Conservation (phyloP, 1,140 invertebrate species). For the Cepaea nemoralis region DNA sequence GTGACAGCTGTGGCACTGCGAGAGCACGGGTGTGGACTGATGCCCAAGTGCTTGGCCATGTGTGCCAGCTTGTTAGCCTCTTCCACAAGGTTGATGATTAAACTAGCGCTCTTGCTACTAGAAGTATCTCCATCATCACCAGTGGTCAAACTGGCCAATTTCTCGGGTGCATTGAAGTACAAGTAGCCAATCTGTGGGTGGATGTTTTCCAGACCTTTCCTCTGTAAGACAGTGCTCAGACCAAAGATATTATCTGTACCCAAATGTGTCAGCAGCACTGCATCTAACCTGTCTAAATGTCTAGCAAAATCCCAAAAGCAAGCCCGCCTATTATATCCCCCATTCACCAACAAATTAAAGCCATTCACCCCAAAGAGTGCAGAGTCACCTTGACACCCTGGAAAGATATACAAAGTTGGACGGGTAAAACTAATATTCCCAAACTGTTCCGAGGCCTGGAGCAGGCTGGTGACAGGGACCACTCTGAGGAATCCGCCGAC, state of each 20-base stretch:
- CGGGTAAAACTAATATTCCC: conserved; percentile 96
- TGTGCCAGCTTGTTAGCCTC: conserved; percentile 88
- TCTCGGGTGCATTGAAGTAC: conserved; percentile 87
- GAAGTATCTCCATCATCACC: conserved; percentile 75
- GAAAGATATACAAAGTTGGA: conserved; percentile 97
- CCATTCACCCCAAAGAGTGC: conserved; percentile 97
- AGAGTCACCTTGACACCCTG: conserved; percentile 95
- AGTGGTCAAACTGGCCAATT: conserved; percentile 72
- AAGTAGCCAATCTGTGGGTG: conserved; percentile 97
- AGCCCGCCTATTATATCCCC: conserved; percentile 91
- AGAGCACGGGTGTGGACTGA: conserved; percentile 81
- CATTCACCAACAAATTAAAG: conserved; percentile 97
- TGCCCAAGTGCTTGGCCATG: conserved; percentile 85
- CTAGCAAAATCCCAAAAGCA: conserved; percentile 98
- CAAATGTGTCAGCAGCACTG: conserved; percentile 90
- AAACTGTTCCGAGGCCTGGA: conserved; percentile 93
- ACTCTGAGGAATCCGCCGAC: conserved; percentile 70
- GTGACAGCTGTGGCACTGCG: conserved; percentile 78
- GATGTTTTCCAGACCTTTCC: conserved; percentile 74
- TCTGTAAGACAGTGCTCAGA: conserved; percentile 82
- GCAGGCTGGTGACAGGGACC: conserved; percentile 80
- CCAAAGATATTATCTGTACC: conserved; percentile 93
- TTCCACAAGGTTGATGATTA: conserved; percentile 85
- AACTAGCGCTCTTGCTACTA: conserved; percentile 44
- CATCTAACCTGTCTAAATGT: conserved; percentile 93